Percentiles rank a stretch among this genome's conserved stretches.
These are phyloP conservation scores for Lordiphosa collinella DNA, from an alignment of 1,140 invertebrate species.

Conservation along the genomic window DNA sequence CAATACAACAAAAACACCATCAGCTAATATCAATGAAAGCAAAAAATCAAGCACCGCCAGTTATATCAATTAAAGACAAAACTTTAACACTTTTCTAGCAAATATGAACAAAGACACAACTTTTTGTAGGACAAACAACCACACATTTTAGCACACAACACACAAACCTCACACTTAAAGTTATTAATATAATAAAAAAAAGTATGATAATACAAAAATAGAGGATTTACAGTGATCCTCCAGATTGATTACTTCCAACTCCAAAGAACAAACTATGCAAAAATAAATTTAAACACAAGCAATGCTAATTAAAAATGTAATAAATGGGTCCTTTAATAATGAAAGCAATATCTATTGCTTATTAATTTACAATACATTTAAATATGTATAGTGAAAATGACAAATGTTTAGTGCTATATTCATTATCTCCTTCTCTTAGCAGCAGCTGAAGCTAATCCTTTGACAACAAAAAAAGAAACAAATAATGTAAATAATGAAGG, in stretches of 20 bases:
- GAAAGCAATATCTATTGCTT: conserved; percentile 51
- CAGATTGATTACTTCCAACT: no score
- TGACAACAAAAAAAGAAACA: not conserved
- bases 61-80: conserved; percentile 61
- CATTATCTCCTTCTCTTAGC: conserved; percentile 1
- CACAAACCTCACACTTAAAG: conserved; percentile 58
- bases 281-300: conserved; percentile 34
- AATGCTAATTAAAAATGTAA: conserved; percentile 35
- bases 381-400: conserved; percentile 8
- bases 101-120: conserved; percentile 20
- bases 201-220: not conserved
- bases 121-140: conserved; percentile 21
- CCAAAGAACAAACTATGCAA: conserved; percentile 1
- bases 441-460: conserved; percentile 6
- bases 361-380: conserved; percentile 10
- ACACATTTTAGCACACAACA: conserved; percentile 62
- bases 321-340: conserved; percentile 31
- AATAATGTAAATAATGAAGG: conserved; percentile 57
- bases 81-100: conserved; percentile 40
- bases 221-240: not conserved
- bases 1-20: not conserved
- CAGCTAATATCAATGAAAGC: conserved; percentile 30
- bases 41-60: conserved; percentile 62
- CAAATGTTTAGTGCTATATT: conserved; percentile 10
- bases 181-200: conserved; percentile 11